Evolutionary conservation across 2,797 vertebrate genomes (phyloP).

Genomic region (Chelmon rostratus): DNA sequence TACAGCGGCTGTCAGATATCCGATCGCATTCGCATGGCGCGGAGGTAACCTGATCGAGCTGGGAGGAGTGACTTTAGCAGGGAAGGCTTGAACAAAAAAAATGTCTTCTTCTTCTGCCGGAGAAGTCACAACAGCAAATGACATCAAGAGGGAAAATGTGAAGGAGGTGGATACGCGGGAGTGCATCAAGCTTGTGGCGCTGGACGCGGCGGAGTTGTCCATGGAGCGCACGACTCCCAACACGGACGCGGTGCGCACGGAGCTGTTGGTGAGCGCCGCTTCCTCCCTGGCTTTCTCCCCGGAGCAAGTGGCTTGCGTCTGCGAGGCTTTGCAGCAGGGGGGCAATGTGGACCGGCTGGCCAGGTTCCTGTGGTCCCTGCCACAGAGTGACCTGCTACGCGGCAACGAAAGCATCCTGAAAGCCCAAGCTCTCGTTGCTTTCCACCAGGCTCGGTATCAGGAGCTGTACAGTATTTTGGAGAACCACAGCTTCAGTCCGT

Average conservation of each 20-base stretch:
- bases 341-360: constrained; percentile 98
- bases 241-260: constrained; percentile 90
- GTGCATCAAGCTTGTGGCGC: constrained; percentile 90
- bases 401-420: constrained; percentile 99
- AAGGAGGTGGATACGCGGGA: constrained; percentile 90
- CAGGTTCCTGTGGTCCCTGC: constrained; percentile 98
- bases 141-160: constrained; percentile 97
- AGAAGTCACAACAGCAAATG: constrained; percentile 89
- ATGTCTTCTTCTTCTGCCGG: constrained; percentile 96
- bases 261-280: constrained; percentile 91
- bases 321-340: constrained; percentile 98
- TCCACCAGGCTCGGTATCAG: constrained; percentile 96
- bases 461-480: constrained; percentile 98
- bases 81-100: constrained; percentile 87
- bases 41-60: constrained; percentile 96
- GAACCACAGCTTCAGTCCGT: constrained; percentile 96
- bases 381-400: constrained; percentile 96
- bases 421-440: constrained; percentile 97
- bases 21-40: constrained; percentile 96
- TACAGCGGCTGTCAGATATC: constrained; percentile 93
- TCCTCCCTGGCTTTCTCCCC: constrained; percentile 96
- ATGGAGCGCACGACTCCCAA: constrained; percentile 89
- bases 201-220: constrained; percentile 90
- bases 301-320: constrained; percentile 98
- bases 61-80: constrained; percentile 90